Conservation (phyloP, 2,888 invertebrate genomes). For the Sminthurinus aureus region DNA sequence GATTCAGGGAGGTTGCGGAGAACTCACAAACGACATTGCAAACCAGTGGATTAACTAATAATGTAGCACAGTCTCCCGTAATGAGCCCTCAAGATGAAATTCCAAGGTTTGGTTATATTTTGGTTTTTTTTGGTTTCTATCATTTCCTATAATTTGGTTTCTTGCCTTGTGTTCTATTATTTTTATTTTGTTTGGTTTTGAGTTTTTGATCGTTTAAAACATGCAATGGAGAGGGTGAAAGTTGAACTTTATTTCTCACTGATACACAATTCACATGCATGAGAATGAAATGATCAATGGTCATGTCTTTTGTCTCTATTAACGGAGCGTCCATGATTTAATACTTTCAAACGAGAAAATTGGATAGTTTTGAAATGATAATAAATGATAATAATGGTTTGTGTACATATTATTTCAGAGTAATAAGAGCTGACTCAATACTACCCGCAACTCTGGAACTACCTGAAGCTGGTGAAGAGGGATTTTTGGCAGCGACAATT, state of each 20-base stretch:
- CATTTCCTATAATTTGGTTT: constrained; percentile 8
- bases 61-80: constrained; percentile 55
- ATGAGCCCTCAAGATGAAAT: constrained; percentile 57
- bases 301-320: no score
- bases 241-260: no score
- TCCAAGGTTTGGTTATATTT: constrained; percentile 47
- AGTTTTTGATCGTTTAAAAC: constrained; percentile 3
- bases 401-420: constrained; percentile 29
- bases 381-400: no score
- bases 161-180: constrained; percentile 14
- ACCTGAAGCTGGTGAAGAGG: constrained; percentile 92
- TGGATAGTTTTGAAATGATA: no score
- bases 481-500: constrained; percentile 87
- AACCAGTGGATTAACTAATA: constrained; percentile 22
- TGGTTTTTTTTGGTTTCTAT: constrained; percentile 2
- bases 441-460: constrained; percentile 94
- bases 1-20: constrained; percentile 47
- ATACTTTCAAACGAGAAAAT: no score
- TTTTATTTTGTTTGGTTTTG: constrained; percentile 6
- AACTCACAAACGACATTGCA: constrained; percentile 33
- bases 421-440: constrained; percentile 57
- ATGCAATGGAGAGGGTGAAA: not conserved
- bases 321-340: no score
- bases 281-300: no score
- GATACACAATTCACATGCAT: no score